phyloP scores from a whole-genome alignment of 1,140 invertebrate genomes.

The Papilio glaucus region DNA sequence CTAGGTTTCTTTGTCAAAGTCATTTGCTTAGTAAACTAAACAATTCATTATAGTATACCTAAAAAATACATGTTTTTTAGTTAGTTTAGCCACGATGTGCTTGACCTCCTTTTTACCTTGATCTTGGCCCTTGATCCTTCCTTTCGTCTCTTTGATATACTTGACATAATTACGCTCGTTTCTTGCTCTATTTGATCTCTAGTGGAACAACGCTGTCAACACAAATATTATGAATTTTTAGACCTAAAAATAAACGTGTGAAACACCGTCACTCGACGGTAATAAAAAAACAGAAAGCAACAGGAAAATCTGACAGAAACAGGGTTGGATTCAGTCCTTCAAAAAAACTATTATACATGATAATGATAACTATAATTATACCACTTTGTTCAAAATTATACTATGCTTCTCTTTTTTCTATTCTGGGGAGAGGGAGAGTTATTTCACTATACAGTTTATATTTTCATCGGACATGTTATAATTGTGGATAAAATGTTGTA shows the following conservation, averaged over 20 bases:
- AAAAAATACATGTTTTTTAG: slow-evolving; percentile 30
- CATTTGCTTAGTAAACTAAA: neutral
- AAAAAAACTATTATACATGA: no score
- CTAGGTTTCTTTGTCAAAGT: neutral
- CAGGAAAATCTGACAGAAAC: slow-evolving; percentile 22
- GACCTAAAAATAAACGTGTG: slow-evolving; percentile 36
- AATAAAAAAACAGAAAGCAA: slow-evolving; percentile 27
- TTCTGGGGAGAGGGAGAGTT: no score
- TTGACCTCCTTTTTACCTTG: slow-evolving; percentile 72
- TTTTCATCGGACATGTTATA: no score
- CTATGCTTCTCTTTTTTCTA: no score
- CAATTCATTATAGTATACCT: neutral
- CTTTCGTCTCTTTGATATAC: slow-evolving; percentile 71
- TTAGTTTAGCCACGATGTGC: slow-evolving; percentile 51
- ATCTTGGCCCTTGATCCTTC: slow-evolving; percentile 73
- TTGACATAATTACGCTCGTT: slow-evolving; percentile 58
- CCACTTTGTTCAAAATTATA: no score
- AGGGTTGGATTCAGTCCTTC: no score
- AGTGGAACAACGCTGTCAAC: slow-evolving; percentile 28
- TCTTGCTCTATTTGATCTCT: slow-evolving; percentile 13
- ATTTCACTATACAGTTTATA: no score
- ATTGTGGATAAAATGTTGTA: no score
- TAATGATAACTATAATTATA: no score
- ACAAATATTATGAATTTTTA: slow-evolving; percentile 37
- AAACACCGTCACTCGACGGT: slow-evolving; percentile 28